These are phyloP conservation scores for Tenodera sinensis DNA, from an alignment of 2,888 invertebrate genomes.

Conservation along the genomic window DNA sequence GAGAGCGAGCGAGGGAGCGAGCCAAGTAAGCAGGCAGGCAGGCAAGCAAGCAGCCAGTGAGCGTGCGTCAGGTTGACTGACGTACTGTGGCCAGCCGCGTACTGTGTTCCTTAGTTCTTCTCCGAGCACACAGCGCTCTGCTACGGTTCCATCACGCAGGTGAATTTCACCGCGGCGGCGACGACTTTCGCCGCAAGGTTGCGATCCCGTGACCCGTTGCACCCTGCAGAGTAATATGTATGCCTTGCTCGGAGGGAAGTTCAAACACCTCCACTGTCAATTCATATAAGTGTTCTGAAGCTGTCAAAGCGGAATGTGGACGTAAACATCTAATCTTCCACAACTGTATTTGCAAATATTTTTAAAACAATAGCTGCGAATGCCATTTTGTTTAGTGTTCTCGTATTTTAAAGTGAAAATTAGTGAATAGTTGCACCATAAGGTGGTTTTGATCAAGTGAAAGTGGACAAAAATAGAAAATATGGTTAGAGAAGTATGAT, in stretches of 20 bases:
- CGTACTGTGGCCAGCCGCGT: not conserved
- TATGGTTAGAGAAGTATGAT: not conserved
- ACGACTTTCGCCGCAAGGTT: too few relatives aligned
- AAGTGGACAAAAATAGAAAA: not conserved
- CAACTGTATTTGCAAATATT: not conserved
- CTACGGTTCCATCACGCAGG: not conserved
- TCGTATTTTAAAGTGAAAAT: not conserved
- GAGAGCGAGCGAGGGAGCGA: not conserved
- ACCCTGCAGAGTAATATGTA: not conserved
- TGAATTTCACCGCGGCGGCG: too few relatives aligned
- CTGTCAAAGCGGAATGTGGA: not conserved
- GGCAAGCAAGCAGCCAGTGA: not conserved
- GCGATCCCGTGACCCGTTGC: not conserved
- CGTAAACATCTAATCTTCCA: not conserved
- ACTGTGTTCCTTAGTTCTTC: not conserved
- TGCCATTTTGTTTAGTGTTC: not conserved
- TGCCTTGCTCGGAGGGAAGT: not conserved
- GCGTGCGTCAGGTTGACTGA: not conserved
- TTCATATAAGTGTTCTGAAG: not conserved
- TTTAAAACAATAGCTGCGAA: not conserved
- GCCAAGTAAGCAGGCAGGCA: not conserved
- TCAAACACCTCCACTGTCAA: not conserved
- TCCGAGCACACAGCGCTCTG: not conserved
- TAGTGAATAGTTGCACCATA: not conserved
- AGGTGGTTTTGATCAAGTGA: not conserved